A percentile compares a stretch with the other conserved stretches of the same genome.
These are phyloP conservation scores for Dunckerocampus dactyliophorus DNA, from an alignment of 2,113 vertebrate species.

Conservation along the genomic window DNA sequence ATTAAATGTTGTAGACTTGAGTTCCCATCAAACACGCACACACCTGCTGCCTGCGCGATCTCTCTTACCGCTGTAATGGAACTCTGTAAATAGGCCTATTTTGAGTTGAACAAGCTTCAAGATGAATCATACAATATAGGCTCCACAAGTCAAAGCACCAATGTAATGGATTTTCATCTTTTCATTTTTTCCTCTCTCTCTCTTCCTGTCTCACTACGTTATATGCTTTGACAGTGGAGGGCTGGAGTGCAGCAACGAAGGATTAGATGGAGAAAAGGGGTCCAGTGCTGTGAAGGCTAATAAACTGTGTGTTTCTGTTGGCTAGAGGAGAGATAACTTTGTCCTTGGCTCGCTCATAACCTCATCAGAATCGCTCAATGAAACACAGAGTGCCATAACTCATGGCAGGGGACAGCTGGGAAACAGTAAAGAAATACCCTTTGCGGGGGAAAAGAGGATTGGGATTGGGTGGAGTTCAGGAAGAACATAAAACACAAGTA, in stretches of 20 bases:
- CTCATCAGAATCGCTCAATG: slow-evolving; percentile 69
- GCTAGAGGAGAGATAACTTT: slow-evolving; percentile 64
- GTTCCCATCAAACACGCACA: slow-evolving; percentile 20
- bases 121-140: slow-evolving; percentile 59
- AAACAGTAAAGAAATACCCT: slow-evolving; percentile 56
- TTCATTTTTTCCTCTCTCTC: slow-evolving; percentile 15
- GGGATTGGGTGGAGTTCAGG: too few relatives aligned
- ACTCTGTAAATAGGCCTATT: slow-evolving; percentile 60
- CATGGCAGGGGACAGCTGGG: slow-evolving; percentile 53
- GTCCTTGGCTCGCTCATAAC: slow-evolving; percentile 69
- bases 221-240: slow-evolving; percentile 34
- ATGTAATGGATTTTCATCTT: slow-evolving; percentile 54
- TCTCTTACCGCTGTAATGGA: slow-evolving; percentile 56
- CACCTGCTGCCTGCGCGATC: slow-evolving; percentile 1
- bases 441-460: too few relatives aligned
- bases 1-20: slow-evolving; percentile 48
- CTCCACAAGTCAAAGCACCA: slow-evolving; percentile 51
- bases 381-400: slow-evolving; percentile 61
- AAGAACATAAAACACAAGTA: too few relatives aligned
- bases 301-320: slow-evolving; percentile 64
- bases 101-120: slow-evolving; percentile 58
- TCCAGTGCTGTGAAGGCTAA: slow-evolving; percentile 55
- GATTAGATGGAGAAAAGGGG: slow-evolving; percentile 33
- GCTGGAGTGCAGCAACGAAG: slow-evolving; percentile 31
- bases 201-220: slow-evolving; percentile 19